Evolutionary conservation across 2,113 vertebrate genomes (phyloP).

Genomic region (Phylloscopus whistleri): DNA sequence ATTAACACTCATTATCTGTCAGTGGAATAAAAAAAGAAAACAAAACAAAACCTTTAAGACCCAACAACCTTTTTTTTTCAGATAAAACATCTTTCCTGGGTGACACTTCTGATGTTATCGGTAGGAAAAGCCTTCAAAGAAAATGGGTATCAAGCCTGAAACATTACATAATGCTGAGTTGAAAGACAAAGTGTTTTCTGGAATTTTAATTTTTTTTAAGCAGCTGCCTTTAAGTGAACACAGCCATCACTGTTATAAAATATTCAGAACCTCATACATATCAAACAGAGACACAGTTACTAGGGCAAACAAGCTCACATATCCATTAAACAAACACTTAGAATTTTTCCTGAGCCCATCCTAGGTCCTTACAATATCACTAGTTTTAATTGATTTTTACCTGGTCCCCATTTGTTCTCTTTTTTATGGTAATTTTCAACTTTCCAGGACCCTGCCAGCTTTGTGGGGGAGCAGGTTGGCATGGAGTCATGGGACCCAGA

Average conservation of each 20-base stretch:
- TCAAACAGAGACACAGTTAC: constrained; percentile 64
- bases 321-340: constrained; percentile 37
- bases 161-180: constrained; percentile 57
- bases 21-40: constrained; percentile 28
- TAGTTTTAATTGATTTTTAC: not conserved
- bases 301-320: constrained; percentile 46
- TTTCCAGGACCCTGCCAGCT: not conserved
- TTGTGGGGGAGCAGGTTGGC: not conserved
- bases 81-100: constrained; percentile 23
- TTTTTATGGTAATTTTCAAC: constrained; percentile 4
- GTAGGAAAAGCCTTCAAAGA: constrained; percentile 53
- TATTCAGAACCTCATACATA: constrained; percentile 68
- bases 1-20: constrained; percentile 13
- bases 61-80: constrained; percentile 1
- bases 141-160: constrained; percentile 40
- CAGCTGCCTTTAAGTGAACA: constrained; percentile 59
- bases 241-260: constrained; percentile 61
- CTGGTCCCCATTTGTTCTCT: not conserved
- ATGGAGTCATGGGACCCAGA: not conserved
- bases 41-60: constrained; percentile 24
- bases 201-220: constrained; percentile 61
- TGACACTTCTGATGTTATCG: constrained; percentile 37
- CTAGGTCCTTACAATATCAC: not conserved
- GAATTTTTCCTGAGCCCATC: not conserved
- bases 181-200: constrained; percentile 62